A percentile compares a stretch with the other conserved stretches of the same genome.
phyloP scores from a whole-genome alignment of 2,797 vertebrate genomes.

The Chrysocyon brachyurus region DNA sequence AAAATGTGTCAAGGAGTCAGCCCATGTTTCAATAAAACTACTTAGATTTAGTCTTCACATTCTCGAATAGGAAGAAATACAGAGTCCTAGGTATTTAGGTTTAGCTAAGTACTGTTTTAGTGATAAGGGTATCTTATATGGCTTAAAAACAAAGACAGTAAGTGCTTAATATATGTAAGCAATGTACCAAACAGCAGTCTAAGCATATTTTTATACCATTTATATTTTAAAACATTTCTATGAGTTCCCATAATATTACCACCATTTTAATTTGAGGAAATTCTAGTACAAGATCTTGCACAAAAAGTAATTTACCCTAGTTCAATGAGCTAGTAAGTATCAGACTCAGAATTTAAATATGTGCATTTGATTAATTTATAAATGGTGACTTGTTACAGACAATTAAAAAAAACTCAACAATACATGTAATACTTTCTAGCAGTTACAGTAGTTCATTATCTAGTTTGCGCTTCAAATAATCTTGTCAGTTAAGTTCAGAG shows the following conservation, averaged over 20 bases:
- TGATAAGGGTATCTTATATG: background rate
- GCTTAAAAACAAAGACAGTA: background rate
- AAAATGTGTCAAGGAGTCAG: constrained; percentile 11
- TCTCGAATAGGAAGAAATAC: background rate
- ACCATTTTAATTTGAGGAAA: background rate
- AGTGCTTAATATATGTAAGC: background rate
- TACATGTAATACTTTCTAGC: background rate
- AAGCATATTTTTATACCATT: background rate
- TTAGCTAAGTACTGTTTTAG: constrained; percentile 28
- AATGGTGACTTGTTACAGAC: background rate
- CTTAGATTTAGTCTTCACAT: background rate
- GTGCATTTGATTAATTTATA: background rate
- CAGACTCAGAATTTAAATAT: background rate
- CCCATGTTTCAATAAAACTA: background rate
- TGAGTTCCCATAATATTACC: background rate
- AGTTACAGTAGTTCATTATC: background rate
- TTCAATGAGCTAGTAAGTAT: background rate
- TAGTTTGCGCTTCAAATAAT: constrained; percentile 29
- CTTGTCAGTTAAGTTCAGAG: background rate
- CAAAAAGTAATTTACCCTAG: background rate
- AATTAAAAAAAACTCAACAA: background rate
- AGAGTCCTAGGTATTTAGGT: background rate
- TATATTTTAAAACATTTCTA: background rate
- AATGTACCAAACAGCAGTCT: background rate
- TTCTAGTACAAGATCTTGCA: constrained; percentile 2